A percentile compares a stretch with the other conserved stretches of the same genome.
phyloP scores from a whole-genome alignment of 2,888 invertebrate genomes.

The Salpingus planirostris region DNA sequence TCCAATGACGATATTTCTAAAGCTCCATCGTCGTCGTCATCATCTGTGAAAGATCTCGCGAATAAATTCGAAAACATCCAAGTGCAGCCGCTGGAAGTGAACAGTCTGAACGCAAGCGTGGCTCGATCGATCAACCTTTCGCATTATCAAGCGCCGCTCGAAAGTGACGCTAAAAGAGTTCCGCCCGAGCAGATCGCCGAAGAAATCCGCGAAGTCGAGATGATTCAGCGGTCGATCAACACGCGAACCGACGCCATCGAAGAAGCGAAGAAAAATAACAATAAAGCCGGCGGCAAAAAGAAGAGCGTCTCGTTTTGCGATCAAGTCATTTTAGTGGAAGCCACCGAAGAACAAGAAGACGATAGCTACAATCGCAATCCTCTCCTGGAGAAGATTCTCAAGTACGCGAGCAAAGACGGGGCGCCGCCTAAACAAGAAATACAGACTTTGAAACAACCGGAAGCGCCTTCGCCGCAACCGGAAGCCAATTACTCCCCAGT shows the following conservation, averaged over 20 bases:
- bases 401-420: slow-evolving; percentile 71
- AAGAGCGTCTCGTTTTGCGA: slow-evolving; percentile 94
- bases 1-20: not conserved
- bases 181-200: slow-evolving; percentile 41
- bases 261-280: slow-evolving; percentile 44
- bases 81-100: slow-evolving; percentile 28
- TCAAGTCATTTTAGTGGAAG: slow-evolving; percentile 86
- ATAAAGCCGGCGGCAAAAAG: slow-evolving; percentile 71
- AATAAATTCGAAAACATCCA: slow-evolving; percentile 64
- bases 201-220: slow-evolving; percentile 50
- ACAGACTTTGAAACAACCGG: slow-evolving; percentile 43
- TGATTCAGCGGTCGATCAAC: too few species aligned
- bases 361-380: slow-evolving; percentile 88
- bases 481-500: too few species aligned
- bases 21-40: too few species aligned
- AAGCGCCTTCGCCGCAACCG: slow-evolving; percentile 18
- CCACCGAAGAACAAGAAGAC: slow-evolving; percentile 85
- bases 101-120: slow-evolving; percentile 2
- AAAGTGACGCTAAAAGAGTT: slow-evolving; percentile 22
- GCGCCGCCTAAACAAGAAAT: slow-evolving; percentile 47
- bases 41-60: slow-evolving; percentile 67
- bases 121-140: not conserved
- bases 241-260: slow-evolving; percentile 44
- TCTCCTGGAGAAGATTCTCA: slow-evolving; percentile 74
- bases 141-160: not conserved